Conservation (phyloP, 2,888 invertebrate genomes). For the Blastobasis lacticolella region DNA sequence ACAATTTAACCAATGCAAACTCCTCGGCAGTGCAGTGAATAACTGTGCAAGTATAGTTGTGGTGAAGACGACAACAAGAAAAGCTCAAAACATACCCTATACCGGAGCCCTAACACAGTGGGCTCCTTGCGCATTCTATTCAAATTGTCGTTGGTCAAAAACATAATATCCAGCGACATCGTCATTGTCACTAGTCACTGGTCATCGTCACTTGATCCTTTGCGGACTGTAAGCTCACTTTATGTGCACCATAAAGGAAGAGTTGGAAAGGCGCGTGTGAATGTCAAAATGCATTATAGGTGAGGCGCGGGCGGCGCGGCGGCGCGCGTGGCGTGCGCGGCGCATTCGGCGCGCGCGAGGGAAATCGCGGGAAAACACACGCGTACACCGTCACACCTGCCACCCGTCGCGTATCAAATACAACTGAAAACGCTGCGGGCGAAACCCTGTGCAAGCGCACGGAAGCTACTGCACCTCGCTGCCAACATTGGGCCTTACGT, state of each 20-base stretch:
- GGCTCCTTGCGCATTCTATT: conserved; percentile 66
- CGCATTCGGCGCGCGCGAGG: conserved; percentile 44
- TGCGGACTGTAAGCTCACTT: conserved; percentile 35
- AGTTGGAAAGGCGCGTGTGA: conserved; percentile 38
- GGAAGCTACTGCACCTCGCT: too few species aligned
- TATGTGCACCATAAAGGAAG: conserved; percentile 42
- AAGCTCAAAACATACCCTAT: conserved; percentile 47
- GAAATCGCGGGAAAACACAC: conserved; percentile 60
- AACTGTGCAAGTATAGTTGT: too few species aligned
- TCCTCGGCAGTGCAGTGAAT: too few species aligned
- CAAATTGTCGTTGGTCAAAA: conserved; percentile 69
- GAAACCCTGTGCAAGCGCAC: too few species aligned
- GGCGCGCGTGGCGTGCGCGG: conserved; percentile 42
- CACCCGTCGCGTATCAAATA: too few species aligned
- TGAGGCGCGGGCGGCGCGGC: conserved; percentile 22
- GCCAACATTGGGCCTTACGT: too few species aligned
- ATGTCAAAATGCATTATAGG: conserved; percentile 69
- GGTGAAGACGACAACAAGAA: too few species aligned
- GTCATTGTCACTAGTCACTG: conserved; percentile 29
- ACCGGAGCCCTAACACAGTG: conserved; percentile 59
- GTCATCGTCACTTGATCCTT: conserved; percentile 34
- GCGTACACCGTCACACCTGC: neutral
- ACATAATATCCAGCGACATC: conserved; percentile 70
- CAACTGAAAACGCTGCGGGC: too few species aligned
- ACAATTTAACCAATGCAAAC: too few species aligned